Evolutionary conservation across 2,113 vertebrate genomes (phyloP).

Genomic region (Pica pica): DNA sequence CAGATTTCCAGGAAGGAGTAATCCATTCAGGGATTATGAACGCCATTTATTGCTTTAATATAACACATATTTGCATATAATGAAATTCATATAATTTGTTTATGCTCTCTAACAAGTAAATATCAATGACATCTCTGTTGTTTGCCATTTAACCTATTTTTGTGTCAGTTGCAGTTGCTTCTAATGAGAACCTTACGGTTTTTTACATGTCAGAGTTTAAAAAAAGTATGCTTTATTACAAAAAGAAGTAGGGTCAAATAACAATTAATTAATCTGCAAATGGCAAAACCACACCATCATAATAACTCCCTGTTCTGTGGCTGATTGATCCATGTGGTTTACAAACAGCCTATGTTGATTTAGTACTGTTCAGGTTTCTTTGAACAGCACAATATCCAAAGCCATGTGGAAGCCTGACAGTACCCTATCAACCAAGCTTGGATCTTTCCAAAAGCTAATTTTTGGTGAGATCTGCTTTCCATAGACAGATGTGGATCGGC

Average conservation of each 20-base stretch:
- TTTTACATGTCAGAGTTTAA: not conserved
- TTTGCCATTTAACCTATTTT: not conserved
- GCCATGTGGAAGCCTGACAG: not conserved
- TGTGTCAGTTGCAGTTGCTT: not conserved
- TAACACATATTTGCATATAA: not conserved
- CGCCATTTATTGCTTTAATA: not conserved
- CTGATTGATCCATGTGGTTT: not conserved
- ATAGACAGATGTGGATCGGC: not conserved
- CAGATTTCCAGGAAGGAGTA: not conserved
- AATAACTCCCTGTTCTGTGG: not conserved
- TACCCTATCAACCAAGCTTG: not conserved
- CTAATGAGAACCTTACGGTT: not conserved
- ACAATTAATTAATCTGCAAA: not conserved
- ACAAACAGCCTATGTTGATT: not conserved
- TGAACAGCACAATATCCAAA: not conserved
- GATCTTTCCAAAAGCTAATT: not conserved
- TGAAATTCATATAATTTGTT: not conserved
- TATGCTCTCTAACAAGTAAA: not conserved
- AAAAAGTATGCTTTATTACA: not conserved
- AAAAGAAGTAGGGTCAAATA: not conserved
- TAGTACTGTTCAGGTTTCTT: not conserved
- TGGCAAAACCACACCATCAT: not conserved
- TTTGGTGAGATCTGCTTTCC: not conserved
- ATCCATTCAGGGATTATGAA: not conserved
- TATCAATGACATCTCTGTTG: not conserved